Percentiles rank a stretch among this genome's conserved stretches.
Evolutionary conservation across 53 echinoderm and acorn worm species (phyloP).

Genomic region (Temnopleurus reevesii): DNA sequence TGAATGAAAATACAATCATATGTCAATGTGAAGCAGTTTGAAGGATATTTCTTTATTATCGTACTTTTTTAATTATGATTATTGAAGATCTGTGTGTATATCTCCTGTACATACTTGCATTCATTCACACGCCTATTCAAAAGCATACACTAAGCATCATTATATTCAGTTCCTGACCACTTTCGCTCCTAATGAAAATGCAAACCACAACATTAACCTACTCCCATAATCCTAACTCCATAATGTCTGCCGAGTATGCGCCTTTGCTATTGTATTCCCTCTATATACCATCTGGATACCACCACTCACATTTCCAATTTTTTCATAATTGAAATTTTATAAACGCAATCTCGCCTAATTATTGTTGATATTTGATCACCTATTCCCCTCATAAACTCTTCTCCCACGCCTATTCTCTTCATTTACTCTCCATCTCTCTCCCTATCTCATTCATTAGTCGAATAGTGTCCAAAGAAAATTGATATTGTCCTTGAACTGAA

Average conservation of each 20-base stretch:
- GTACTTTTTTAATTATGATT: too few species aligned
- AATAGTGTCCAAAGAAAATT: slow-evolving; percentile 8
- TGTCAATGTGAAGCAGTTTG: too few species aligned
- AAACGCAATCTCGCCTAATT: background rate
- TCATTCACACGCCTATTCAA: too few species aligned
- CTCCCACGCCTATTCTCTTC: background rate
- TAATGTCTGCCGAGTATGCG: too few species aligned
- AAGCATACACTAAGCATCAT: too few species aligned
- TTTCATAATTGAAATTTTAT: slow-evolving; percentile 18
- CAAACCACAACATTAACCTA: background rate
- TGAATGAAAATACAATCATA: too few species aligned
- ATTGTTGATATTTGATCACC: background rate
- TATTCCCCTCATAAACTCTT: background rate
- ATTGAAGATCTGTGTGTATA: too few species aligned
- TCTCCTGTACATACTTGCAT: too few species aligned
- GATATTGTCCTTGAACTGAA: background rate
- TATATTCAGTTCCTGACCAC: too few species aligned
- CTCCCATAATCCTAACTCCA: background rate
- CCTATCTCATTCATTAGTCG: too few species aligned
- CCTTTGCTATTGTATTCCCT: background rate
- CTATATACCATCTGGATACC: background rate
- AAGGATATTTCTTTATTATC: too few species aligned
- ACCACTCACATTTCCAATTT: background rate
- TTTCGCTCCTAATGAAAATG: too few species aligned
- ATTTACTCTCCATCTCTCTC: background rate